These are phyloP conservation scores for Lemur catta DNA, from an alignment of 2,797 vertebrate genomes.

Conservation along the genomic window DNA sequence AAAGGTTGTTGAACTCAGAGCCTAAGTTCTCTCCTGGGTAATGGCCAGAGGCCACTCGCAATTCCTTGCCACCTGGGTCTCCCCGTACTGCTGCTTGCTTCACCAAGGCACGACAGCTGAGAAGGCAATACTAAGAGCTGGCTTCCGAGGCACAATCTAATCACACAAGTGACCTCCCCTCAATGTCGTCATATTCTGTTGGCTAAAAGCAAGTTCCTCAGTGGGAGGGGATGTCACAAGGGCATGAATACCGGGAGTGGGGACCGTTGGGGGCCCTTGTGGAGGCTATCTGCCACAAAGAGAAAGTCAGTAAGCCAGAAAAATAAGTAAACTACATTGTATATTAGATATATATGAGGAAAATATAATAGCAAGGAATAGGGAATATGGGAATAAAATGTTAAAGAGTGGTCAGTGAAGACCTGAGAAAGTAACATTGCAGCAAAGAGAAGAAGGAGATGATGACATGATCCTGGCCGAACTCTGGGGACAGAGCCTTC, in stretches of 20 bases:
- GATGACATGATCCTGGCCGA: not conserved
- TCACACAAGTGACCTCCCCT: not conserved
- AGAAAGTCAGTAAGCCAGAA: not conserved
- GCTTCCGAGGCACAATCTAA: not conserved
- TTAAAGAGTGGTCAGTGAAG: not conserved
- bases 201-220: not conserved
- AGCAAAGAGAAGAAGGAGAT: not conserved
- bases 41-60: not conserved
- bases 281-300: not conserved
- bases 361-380: not conserved
- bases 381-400: not conserved
- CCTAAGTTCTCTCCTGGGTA: not conserved
- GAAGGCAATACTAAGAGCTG: not conserved
- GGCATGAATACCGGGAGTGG: not conserved
- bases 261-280: fast-evolving
- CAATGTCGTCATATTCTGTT: not conserved
- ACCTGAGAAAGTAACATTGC: not conserved
- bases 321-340: not conserved
- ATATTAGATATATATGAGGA: not conserved
- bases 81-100: not conserved
- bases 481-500: not conserved
- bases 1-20: not conserved
- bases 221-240: not conserved
- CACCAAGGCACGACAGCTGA: not conserved
- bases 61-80: not conserved